Evolutionary conservation across 1,140 invertebrate genomes (phyloP), one percentile per base, ranked within the genome.

Genomic region (Drosophila carrolli): DNA sequence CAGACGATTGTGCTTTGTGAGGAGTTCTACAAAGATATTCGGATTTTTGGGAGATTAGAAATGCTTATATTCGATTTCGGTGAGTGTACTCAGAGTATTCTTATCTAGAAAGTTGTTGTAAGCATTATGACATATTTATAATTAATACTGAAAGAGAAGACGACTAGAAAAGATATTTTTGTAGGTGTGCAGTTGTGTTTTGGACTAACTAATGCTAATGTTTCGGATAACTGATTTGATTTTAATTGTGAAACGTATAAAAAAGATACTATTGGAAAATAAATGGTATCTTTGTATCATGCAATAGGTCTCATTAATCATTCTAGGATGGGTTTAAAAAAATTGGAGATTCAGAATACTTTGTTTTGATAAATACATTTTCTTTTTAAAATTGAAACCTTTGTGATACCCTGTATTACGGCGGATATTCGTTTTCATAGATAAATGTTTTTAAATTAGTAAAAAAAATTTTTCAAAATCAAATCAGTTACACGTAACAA

Each of bases 91-190:
- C 38, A 27, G 23, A 3, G 13, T 27, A 41, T 47, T 38, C 51
- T 71, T 50, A 23, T 32, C 51, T 71, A 70, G 19, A 50, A 53
- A 55, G 10, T 35, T 38, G 27, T 58, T 51, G 54, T 59, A 65
- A 61, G 58, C 44, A 51, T 56, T 48, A 38, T 53, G 55, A 58
- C 40, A 59, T 60, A 58, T 37, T 61, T 68, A 37, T 56, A 50
- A 61, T 77, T 88, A 88, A 88, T 88, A 88, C 83, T 88, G 83
- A 67, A 88, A 89, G 54, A 84, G 61, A 84, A 89, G 58, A 86
- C 75, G 84, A 83, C 83, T 88, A 86, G 79, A 88, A 81, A 29
- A 65, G 56, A 29, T 53, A 14, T 37, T 11, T 37, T 14, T 53
- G 29, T 9, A 43, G 48, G 14, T 37, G 14, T 37, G 23, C 63